Conservation (phyloP, 2,113 vertebrate genomes). For the Aix galericulata region DNA sequence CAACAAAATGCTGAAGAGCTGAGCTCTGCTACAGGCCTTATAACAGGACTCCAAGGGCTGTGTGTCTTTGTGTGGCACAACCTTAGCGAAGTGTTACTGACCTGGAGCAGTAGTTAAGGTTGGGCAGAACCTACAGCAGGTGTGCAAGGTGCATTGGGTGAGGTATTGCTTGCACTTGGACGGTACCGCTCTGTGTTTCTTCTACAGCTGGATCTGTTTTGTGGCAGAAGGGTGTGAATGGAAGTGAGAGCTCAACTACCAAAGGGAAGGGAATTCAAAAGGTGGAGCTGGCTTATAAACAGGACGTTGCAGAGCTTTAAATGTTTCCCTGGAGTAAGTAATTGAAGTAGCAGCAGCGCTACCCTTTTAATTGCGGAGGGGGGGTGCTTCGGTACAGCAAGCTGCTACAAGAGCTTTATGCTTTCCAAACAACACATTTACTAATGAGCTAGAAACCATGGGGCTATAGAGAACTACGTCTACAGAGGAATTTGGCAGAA, state of each 20-base stretch:
- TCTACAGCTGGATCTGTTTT: accelerated
- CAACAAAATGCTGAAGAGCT: neutral
- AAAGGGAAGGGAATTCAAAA: neutral
- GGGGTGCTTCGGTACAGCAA: neutral
- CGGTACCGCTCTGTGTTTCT: neutral
- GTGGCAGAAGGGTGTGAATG: neutral
- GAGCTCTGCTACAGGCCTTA: neutral
- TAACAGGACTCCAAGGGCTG: neutral
- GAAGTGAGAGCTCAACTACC: neutral
- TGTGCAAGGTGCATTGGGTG: neutral
- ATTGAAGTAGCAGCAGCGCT: neutral
- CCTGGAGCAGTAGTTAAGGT: neutral
- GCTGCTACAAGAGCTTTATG: neutral
- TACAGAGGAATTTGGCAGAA: neutral
- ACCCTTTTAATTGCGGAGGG: neutral
- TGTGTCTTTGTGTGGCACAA: neutral
- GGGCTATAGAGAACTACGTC: neutral
- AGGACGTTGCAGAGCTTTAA: neutral
- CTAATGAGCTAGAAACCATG: neutral
- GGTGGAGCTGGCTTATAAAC: neutral
- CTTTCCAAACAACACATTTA: neutral
- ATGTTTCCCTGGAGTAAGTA: neutral
- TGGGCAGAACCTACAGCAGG: neutral
- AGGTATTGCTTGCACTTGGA: neutral
- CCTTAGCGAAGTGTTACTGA: neutral